Percentiles rank a stretch among this genome's conserved stretches.
Evolutionary conservation across 2,797 vertebrate species (phyloP).

Genomic region (Cercopithecus diana): DNA sequence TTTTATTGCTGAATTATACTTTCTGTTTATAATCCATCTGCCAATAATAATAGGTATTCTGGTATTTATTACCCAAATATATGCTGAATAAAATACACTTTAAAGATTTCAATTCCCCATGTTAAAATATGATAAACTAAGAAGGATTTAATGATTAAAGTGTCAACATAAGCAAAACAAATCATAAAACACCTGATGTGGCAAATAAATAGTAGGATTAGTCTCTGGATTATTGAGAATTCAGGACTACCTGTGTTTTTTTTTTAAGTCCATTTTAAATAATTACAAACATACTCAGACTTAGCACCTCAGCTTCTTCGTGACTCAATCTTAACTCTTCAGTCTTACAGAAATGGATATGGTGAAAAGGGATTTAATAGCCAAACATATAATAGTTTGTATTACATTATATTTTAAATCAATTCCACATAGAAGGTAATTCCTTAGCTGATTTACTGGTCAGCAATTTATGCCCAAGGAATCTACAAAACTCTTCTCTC

Average conservation of each 20-base stretch:
- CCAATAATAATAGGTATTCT: constrained; percentile 54
- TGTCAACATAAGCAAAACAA: constrained; percentile 42
- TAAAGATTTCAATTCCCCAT: constrained; percentile 14
- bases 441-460: neutral
- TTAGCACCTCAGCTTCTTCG: neutral
- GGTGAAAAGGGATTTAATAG: neutral
- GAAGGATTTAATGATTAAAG: constrained; percentile 54
- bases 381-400: neutral
- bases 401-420: neutral
- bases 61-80: constrained; percentile 52
- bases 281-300: constrained; percentile 44
- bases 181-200: neutral
- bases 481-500: neutral
- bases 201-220: constrained; percentile 47
- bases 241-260: neutral
- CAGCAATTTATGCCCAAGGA: neutral
- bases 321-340: neutral
- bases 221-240: constrained; percentile 13
- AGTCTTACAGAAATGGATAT: neutral
- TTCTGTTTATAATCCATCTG: constrained; percentile 46
- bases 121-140: constrained; percentile 55
- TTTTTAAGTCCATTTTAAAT: constrained; percentile 30
- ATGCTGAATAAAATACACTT: constrained; percentile 53
- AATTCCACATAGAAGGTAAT: neutral
- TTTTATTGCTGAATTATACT: constrained; percentile 41